Evolutionary conservation across 2,888 invertebrate species (phyloP).

Genomic region (Odontothrips loti): DNA sequence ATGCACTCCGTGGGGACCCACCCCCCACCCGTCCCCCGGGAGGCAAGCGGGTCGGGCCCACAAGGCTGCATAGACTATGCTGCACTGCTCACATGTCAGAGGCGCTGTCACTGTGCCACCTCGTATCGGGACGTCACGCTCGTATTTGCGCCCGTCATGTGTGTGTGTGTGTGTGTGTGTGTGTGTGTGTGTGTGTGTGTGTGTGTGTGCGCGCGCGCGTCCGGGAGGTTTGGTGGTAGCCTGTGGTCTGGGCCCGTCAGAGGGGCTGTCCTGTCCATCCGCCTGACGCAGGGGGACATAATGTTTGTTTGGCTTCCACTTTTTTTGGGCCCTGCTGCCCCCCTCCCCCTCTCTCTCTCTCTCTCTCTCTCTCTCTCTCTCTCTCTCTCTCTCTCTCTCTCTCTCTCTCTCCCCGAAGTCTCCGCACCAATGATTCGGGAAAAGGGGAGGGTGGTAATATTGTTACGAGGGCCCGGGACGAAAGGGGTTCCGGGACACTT

Average conservation of each 20-base stretch:
- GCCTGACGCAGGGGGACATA: not conserved
- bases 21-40: too few species aligned
- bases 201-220: not conserved
- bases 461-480: constrained; percentile 3
- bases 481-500: constrained; percentile 33
- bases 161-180: not conserved
- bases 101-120: not conserved
- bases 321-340: not conserved
- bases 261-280: not conserved
- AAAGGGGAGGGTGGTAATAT: constrained; percentile 16
- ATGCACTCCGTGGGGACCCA: too few species aligned
- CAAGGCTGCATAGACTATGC: too few species aligned
- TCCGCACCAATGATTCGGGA: not conserved
- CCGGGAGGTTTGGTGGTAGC: not conserved
- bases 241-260: not conserved
- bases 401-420: not conserved
- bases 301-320: constrained; percentile 11
- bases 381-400: not conserved
- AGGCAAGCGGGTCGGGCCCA: too few species aligned
- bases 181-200: not conserved
- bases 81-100: too few species aligned
- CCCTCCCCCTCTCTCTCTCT: not conserved
- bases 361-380: constrained; percentile 10
- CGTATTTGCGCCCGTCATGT: not conserved
- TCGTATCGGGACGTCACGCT: not conserved